Percentiles rank a stretch among this genome's conserved stretches.
phyloP scores from a whole-genome alignment of 2,797 vertebrate genomes.

The Zonotrichia albicollis region DNA sequence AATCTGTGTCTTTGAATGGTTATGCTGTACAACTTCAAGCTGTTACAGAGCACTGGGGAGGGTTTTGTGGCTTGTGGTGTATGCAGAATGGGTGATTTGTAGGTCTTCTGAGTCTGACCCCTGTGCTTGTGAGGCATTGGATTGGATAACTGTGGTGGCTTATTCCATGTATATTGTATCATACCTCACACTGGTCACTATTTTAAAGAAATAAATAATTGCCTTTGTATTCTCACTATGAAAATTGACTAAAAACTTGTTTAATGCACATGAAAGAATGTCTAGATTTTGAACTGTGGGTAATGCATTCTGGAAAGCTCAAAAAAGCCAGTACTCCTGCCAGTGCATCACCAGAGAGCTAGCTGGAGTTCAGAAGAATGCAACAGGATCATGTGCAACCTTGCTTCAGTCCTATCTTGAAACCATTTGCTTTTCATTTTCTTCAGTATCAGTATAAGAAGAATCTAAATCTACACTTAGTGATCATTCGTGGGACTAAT shows the following conservation, averaged over 20 bases:
- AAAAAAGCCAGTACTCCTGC: background rate
- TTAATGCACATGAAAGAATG: background rate
- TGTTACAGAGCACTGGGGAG: background rate
- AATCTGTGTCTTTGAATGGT: background rate
- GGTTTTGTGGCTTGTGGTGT: conserved; percentile 35
- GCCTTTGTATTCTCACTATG: background rate
- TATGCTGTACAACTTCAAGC: background rate
- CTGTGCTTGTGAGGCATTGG: background rate
- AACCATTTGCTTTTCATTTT: background rate
- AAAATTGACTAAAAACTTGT: background rate
- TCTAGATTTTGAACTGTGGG: background rate
- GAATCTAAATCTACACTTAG: background rate
- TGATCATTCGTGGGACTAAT: background rate
- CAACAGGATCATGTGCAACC: background rate
- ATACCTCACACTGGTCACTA: background rate
- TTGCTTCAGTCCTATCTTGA: background rate
- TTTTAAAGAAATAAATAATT: background rate
- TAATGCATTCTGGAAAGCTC: background rate
- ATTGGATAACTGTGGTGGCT: background rate
- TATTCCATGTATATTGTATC: background rate
- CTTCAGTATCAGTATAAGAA: background rate
- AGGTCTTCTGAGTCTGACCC: background rate
- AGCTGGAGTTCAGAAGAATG: background rate
- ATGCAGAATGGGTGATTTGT: background rate
- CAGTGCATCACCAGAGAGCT: background rate